Evolutionary conservation across 1,140 invertebrate genomes (phyloP).

Genomic region (Eriosoma lanigerum): DNA sequence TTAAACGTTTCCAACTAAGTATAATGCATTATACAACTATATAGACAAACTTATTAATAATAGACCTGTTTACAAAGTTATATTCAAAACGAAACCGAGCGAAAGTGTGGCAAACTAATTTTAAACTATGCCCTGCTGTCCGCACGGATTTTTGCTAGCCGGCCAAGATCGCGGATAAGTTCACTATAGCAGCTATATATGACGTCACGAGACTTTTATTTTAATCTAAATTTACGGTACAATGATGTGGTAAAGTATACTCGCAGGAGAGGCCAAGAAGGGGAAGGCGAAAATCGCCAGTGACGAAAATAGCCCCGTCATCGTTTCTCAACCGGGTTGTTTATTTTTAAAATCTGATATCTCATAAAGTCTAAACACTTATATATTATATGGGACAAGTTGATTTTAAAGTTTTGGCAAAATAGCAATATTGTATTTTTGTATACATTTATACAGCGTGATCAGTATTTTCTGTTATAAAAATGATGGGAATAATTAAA

Average conservation of each 20-base stretch:
- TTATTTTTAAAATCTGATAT: constrained; percentile 15
- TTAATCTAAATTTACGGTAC: constrained; percentile 41
- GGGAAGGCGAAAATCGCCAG: background rate
- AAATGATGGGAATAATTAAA: no score
- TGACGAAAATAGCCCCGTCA: constrained; percentile 47
- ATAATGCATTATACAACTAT: no score
- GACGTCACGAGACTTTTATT: constrained; percentile 26
- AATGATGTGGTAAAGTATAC: constrained; percentile 1
- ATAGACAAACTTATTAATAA: constrained; percentile 4
- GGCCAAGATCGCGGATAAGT: background rate
- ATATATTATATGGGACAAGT: background rate
- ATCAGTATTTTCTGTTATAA: background rate
- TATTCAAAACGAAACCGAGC: constrained; percentile 9
- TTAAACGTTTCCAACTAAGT: no score
- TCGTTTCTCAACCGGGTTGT: constrained; percentile 5
- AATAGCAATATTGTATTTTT: background rate
- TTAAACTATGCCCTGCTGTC: constrained; percentile 18
- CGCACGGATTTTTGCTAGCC: constrained; percentile 12
- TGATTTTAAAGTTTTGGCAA: background rate
- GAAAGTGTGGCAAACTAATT: constrained; percentile 28
- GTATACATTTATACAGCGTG: no score
- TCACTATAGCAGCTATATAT: background rate
- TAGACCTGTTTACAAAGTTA: constrained; percentile 19
- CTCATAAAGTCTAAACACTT: background rate
- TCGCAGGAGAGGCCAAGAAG: background rate